These are phyloP conservation scores for Myripristis murdjan DNA, from an alignment of 2,797 vertebrate genomes.

Conservation along the genomic window DNA sequence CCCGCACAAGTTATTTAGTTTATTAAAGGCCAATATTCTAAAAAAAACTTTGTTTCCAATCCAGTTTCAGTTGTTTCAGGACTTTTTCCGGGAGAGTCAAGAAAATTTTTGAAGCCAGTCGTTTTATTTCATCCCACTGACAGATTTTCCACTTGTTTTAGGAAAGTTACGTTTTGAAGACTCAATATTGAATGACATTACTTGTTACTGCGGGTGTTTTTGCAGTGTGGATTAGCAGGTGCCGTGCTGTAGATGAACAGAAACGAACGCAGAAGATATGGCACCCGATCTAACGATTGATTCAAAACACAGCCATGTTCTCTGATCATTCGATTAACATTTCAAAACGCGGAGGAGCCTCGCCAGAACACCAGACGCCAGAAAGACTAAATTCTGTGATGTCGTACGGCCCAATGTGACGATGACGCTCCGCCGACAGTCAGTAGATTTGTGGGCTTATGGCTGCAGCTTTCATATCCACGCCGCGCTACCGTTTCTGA, in stretches of 20 bases:
- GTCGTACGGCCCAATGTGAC: not conserved
- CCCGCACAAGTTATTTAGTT: too few species aligned
- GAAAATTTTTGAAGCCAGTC: too few species aligned
- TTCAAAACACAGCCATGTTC: conserved; percentile 12
- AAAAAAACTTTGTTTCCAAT: too few species aligned
- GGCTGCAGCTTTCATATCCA: conserved; percentile 24
- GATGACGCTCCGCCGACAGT: not conserved
- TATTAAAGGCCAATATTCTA: too few species aligned
- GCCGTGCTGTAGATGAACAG: not conserved
- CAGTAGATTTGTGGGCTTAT: conserved; percentile 25
- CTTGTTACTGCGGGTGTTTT: too few species aligned
- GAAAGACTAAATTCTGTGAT: not conserved
- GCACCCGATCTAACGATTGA: conserved; percentile 37
- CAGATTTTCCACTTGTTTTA: too few species aligned
- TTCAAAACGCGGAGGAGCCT: not conserved
- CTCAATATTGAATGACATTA: too few species aligned
- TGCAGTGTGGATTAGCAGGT: conserved; percentile 2
- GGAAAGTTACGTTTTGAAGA: too few species aligned
- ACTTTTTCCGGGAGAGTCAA: too few species aligned
- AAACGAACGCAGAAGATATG: not conserved
- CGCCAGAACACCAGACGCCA: not conserved
- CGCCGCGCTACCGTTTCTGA: conserved; percentile 9
- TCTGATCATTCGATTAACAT: conserved; percentile 23
- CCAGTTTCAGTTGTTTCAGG: too few species aligned
- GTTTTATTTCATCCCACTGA: too few species aligned